A percentile compares a stretch with the other conserved stretches of the same genome.
These are phyloP conservation scores for Melieria crassipennis DNA, from an alignment of 2,888 invertebrate species.

Conservation along the genomic window DNA sequence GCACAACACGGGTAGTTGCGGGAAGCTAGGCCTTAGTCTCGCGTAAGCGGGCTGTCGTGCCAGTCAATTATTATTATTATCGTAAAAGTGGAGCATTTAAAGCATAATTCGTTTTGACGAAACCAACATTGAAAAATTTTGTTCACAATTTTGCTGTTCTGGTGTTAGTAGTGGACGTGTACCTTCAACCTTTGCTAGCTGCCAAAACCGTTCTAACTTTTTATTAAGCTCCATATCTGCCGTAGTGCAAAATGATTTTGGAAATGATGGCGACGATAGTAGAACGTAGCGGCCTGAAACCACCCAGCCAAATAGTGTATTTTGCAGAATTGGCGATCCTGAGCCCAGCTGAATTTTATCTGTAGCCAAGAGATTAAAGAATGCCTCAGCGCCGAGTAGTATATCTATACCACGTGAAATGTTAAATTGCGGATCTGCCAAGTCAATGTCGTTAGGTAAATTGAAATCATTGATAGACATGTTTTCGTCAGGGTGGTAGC, in stretches of 20 bases:
- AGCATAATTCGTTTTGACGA: no score
- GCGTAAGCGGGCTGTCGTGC: no score
- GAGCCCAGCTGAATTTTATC: conserved; percentile 19
- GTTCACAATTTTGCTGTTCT: conserved; percentile 20
- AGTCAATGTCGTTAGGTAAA: conserved; percentile 16
- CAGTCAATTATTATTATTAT: no score
- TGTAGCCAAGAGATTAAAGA: conserved; percentile 17
- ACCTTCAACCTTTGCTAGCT: conserved; percentile 17
- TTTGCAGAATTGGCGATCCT: conserved; percentile 35
- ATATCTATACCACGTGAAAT: conserved; percentile 27
- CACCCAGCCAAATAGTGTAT: conserved; percentile 30
- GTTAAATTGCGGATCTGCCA: conserved; percentile 40
- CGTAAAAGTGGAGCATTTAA: no score
- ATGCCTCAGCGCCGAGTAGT: conserved; percentile 29
- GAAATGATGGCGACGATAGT: neutral
- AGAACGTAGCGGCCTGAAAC: conserved; percentile 23
- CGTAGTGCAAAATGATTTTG: neutral
- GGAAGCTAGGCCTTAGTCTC: no score
- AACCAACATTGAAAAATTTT: no score
- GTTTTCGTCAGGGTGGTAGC: conserved; percentile 27
- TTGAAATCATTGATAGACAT: conserved; percentile 9
- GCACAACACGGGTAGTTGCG: no score
- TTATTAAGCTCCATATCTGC: neutral
- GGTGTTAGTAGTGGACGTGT: conserved; percentile 9
- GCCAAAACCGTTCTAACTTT: conserved; percentile 23